Conservation (phyloP, 2,888 invertebrate species). For the Ecliptopera silaceata region DNA sequence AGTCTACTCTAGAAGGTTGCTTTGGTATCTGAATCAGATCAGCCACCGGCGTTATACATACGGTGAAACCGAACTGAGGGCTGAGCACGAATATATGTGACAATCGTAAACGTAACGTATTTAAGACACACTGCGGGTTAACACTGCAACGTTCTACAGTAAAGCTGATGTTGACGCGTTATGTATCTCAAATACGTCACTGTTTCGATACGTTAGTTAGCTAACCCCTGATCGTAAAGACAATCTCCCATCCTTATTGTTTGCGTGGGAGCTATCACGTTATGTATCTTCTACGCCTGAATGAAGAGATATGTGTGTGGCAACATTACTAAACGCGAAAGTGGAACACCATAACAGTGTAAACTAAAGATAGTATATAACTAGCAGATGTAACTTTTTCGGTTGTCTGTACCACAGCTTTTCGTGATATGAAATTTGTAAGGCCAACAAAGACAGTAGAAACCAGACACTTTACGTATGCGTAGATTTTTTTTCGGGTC, state of each 20-base stretch:
- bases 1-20: neutral
- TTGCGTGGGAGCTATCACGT: conserved; percentile 68
- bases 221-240: conserved; percentile 64
- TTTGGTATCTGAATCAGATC: neutral
- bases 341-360: conserved; percentile 21
- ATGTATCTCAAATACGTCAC: too few relatives aligned
- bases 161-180: too few relatives aligned
- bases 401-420: neutral
- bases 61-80: conserved; percentile 73
- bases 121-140: too few relatives aligned
- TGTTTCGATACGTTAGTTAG: too few relatives aligned
- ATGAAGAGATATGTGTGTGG: conserved; percentile 47
- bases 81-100: too few relatives aligned
- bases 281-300: conserved; percentile 48
- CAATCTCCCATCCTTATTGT: conserved; percentile 73
- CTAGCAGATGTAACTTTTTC: neutral
- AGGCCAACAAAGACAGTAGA: too few relatives aligned
- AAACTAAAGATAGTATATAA: conserved; percentile 2
- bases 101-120: too few relatives aligned
- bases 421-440: too few relatives aligned
- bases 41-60: conserved; percentile 41
- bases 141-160: too few relatives aligned
- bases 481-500: neutral
- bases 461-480: too few relatives aligned
- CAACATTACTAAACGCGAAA: conserved; percentile 24